phyloP scores from a whole-genome alignment of 1,140 invertebrate species.

The Tenebrio molitor region DNA sequence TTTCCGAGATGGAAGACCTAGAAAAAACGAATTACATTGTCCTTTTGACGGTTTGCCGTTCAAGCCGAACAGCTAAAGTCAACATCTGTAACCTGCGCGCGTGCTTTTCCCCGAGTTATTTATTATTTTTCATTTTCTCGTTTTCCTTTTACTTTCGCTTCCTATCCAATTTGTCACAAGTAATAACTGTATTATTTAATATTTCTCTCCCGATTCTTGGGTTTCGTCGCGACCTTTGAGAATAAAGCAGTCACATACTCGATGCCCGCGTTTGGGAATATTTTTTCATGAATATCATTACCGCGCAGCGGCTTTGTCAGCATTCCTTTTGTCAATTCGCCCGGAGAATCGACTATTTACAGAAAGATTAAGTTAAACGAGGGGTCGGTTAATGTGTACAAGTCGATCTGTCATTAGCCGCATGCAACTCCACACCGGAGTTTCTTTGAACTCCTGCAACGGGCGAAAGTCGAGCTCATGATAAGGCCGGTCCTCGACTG shows the following conservation, averaged over 20 bases:
- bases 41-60: constrained; percentile 46
- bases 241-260: constrained; percentile 27
- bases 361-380: not conserved
- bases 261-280: constrained; percentile 17
- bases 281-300: constrained; percentile 40
- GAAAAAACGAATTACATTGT: constrained; percentile 49
- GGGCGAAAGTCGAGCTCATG: not conserved
- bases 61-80: constrained; percentile 18
- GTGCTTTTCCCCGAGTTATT: constrained; percentile 37
- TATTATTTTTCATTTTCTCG: constrained; percentile 47
- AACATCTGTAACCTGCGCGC: constrained; percentile 42
- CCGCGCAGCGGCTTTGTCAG: not conserved
- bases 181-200: constrained; percentile 46
- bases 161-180: constrained; percentile 43
- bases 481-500: not conserved
- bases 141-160: constrained; percentile 30
- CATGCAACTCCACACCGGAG: no score
- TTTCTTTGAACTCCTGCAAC: not conserved
- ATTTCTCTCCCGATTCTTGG: constrained; percentile 29
- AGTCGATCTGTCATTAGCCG: constrained; percentile 6
- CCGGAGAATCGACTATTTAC: not conserved
- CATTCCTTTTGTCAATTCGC: not conserved
- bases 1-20: constrained; percentile 37
- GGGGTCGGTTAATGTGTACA: not conserved
- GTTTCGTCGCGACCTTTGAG: constrained; percentile 4